Percentiles rank a stretch among this genome's conserved stretches.
Evolutionary conservation across 2,797 vertebrate species (phyloP).

Genomic region (Allobates femoralis): DNA sequence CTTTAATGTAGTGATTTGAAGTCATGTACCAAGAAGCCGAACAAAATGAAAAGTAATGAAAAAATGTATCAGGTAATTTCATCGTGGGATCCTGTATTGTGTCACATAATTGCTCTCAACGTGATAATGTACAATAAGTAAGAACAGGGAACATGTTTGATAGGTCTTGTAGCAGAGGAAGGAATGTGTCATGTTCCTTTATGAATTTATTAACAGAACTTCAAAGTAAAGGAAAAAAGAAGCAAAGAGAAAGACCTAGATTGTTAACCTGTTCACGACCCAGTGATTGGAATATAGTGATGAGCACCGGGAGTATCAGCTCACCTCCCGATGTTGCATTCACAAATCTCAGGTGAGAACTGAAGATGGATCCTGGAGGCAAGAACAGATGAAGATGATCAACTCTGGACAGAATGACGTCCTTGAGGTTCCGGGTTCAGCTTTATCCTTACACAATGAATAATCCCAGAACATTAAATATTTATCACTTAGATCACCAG

Average conservation of each 20-base stretch:
- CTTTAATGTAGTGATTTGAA: conserved; percentile 15
- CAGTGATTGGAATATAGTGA: background rate
- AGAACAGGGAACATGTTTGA: conserved; percentile 26
- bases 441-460: too few species aligned
- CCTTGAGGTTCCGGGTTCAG: background rate
- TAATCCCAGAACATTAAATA: background rate
- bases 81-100: conserved; percentile 21
- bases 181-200: conserved; percentile 5
- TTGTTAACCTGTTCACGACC: background rate
- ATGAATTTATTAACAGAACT: background rate
- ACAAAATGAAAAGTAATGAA: conserved; percentile 43
- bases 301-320: background rate
- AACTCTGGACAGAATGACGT: background rate
- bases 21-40: conserved; percentile 1
- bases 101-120: conserved; percentile 24
- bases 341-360: too few species aligned
- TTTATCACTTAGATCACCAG: background rate
- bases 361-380: too few species aligned
- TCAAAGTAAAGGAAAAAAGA: background rate
- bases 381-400: background rate
- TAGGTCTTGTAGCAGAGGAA: background rate
- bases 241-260: background rate
- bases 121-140: conserved; percentile 34
- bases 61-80: conserved; percentile 39
- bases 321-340: background rate